Base-by-base conservation (phyloP, 2,113 vertebrate genomes). In the Scolopax mira region DNA sequence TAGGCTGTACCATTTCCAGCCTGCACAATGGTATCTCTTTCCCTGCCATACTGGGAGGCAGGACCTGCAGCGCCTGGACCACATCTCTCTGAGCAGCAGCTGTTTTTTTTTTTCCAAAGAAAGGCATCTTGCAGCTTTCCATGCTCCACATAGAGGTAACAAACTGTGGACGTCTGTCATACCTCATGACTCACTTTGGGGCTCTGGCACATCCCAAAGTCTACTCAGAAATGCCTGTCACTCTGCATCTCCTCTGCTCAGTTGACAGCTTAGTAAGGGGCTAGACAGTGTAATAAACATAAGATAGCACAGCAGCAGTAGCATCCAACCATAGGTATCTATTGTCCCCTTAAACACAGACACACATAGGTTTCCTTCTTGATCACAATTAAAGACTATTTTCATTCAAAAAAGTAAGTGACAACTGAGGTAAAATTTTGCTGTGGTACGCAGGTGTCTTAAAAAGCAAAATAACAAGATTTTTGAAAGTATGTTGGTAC, bases 11-110 rank as follows among this genome's bases (percentile, higher is more conserved):
- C 37, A 18, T 72, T 87, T 67, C 62, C 62, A 91, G 79, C 51
- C 82, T 73, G 35, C 14, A 52, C 37, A 72, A 30, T 30, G 79
- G 13, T 22, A 30, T 62, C 54, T 66, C 54, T 41, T 64, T 64
- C 70, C 89, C 58, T 70, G 54, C 58, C 65, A 30, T 51, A 66
- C 28, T 0, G 0, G 41, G 8, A 33, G 52, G n/a, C 25, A 73
- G 78, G 54, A 79, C 19, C 9, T 0, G 0, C n/a, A 62, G 55
- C 0, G 0, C 51, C 62, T 10, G 18, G 35, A 48, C 55, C 51
- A 12, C 37, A 18, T 62, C 19, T 54, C 81, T 69, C 61, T 0
- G 1, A 7, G 28, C 7, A 42, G 64, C 39, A 78, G 55, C 42
- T 71, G 3, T 24, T 91, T 85, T 85, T 24, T 91, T 85, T 85